A percentile compares a stretch with the other conserved stretches of the same genome.
These are phyloP conservation scores for Phenganax subtilis DNA, from an alignment of 92 coral and sea anemone species.

Conservation along the genomic window DNA sequence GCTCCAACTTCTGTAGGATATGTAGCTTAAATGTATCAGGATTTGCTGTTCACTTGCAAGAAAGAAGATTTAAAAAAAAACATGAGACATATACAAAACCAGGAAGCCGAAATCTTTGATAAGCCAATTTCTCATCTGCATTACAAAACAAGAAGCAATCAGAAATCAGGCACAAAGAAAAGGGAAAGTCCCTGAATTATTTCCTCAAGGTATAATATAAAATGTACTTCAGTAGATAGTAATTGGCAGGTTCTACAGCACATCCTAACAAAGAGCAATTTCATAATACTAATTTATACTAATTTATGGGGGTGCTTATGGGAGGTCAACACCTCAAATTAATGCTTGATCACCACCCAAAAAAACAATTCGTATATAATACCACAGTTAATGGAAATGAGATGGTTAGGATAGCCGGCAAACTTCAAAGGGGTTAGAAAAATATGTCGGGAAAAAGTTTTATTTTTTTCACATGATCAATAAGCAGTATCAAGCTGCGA, in stretches of 20 bases:
- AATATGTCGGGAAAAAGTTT: neutral
- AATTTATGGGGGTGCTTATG: too few relatives aligned
- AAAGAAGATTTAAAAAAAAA: conserved; percentile 11
- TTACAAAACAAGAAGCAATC: conserved; percentile 31
- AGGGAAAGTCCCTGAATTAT: conserved; percentile 34
- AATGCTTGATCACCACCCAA: too few relatives aligned
- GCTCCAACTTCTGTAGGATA: neutral
- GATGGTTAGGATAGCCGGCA: too few relatives aligned
- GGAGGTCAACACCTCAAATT: too few relatives aligned
- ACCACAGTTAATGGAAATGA: too few relatives aligned
- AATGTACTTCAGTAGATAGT: neutral
- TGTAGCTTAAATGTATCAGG: neutral
- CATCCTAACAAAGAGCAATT: too few relatives aligned
- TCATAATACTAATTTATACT: too few relatives aligned
- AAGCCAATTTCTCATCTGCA: conserved; percentile 39
- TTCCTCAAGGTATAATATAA: conserved; percentile 41
- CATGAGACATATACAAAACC: conserved; percentile 8
- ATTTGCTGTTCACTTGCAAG: conserved; percentile 15
- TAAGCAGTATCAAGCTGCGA: neutral
- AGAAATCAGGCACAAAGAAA: conserved; percentile 25
- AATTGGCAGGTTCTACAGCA: too few relatives aligned
- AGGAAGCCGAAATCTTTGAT: conserved; percentile 39
- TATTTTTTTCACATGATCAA: neutral
- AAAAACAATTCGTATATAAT: too few relatives aligned
- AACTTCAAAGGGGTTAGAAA: neutral